These are phyloP conservation scores for Ictalurus punctatus DNA, from an alignment of 2,113 vertebrate species.

Conservation along the genomic window DNA sequence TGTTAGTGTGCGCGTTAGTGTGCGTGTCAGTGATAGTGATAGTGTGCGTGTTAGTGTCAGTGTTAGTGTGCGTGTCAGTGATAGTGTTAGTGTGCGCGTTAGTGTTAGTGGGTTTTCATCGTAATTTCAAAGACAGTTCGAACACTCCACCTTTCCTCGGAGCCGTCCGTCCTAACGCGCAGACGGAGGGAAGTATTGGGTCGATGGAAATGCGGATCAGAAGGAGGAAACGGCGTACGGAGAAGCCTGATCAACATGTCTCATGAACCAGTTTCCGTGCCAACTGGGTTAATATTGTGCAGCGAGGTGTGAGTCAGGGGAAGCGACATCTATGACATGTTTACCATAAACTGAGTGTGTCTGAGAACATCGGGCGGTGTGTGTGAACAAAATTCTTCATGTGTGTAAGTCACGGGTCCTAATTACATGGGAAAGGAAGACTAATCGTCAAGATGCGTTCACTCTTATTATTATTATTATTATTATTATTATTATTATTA, in stretches of 20 bases:
- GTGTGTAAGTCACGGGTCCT: not conserved
- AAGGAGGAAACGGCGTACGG: not conserved
- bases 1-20: no score
- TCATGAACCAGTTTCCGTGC: not conserved
- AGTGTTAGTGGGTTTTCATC: no score
- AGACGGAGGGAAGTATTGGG: not conserved
- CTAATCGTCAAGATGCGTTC: not conserved
- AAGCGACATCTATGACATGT: not conserved
- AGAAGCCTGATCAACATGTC: not conserved
- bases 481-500: not conserved
- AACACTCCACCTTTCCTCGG: not conserved
- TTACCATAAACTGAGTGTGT: not conserved
- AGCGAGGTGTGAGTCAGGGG: not conserved
- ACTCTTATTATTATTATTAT: not conserved
- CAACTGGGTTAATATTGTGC: not conserved
- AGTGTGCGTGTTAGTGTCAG: no score
- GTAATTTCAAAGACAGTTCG: no score
- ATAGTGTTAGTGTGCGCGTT: no score
- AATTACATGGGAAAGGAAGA: not conserved
- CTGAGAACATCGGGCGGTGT: not conserved
- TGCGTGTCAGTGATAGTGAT: no score
- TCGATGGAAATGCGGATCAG: not conserved
- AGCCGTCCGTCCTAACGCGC: not conserved
- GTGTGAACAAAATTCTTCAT: not conserved
- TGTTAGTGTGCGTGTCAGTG: no score